phyloP scores from a whole-genome alignment of 92 coral and sea anemone species.

The Hydrozoanthus gracilis region DNA sequence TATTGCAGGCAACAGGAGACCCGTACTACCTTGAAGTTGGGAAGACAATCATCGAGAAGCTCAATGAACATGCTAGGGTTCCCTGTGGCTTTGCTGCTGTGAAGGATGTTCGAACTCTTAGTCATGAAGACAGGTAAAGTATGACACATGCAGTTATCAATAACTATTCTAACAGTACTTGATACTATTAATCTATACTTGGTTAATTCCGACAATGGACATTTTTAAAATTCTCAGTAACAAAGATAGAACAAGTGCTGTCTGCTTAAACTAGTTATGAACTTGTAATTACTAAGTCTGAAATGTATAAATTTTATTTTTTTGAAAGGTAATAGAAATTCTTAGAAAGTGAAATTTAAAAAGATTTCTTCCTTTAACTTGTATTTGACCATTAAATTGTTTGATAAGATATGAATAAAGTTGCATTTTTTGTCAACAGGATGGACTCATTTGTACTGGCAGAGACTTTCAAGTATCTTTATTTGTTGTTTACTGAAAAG shows the following conservation, averaged over 20 bases:
- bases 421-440: conserved; percentile 52
- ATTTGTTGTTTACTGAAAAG: conserved; percentile 87
- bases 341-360: no score
- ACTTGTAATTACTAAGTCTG: no score
- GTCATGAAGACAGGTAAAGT: conserved; percentile 97
- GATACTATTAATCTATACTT: no score
- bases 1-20: conserved; percentile 83
- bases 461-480: conserved; percentile 96
- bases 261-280: no score
- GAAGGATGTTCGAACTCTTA: conserved; percentile 92
- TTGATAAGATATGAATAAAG: neutral
- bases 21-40: conserved; percentile 98
- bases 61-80: conserved; percentile 95
- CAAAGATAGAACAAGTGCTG: no score
- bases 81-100: conserved; percentile 99
- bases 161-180: neutral
- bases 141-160: neutral
- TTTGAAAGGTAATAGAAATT: no score
- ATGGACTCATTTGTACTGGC: conserved; percentile 99
- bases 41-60: conserved; percentile 86
- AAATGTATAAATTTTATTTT: no score
- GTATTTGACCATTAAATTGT: no score
- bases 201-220: no score
- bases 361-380: no score
- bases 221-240: no score